Evolutionary conservation across 2,797 vertebrate genomes (phyloP).

Genomic region (Myripristis jacobus): DNA sequence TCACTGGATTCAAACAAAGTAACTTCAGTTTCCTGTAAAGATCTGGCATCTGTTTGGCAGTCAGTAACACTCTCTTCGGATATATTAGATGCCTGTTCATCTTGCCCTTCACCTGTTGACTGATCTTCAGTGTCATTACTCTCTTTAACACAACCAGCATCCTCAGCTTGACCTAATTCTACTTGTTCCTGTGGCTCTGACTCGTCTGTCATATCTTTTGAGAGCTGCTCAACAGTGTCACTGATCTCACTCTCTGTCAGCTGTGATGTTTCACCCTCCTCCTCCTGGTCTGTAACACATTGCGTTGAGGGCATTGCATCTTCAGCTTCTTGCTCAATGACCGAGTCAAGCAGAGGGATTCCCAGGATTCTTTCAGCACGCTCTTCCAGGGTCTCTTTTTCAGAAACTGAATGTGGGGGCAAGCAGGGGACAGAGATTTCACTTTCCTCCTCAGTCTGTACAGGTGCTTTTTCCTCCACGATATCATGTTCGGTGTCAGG

Average conservation of each 20-base stretch:
- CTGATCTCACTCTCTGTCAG: background rate
- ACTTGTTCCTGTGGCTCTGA: constrained; percentile 7
- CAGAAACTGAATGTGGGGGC: constrained; percentile 13
- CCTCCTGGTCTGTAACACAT: constrained; percentile 8
- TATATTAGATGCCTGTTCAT: constrained; percentile 15
- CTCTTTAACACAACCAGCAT: constrained; percentile 18
- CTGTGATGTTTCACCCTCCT: constrained; percentile 6
- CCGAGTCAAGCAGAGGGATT: constrained; percentile 56
- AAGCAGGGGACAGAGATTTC: constrained; percentile 12
- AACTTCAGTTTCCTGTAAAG: constrained; percentile 26
- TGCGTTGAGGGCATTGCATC: background rate
- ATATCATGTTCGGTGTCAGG: constrained; percentile 4
- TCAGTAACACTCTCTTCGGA: constrained; percentile 19
- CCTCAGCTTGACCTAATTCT: constrained; percentile 22
- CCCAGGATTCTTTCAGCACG: constrained; percentile 73
- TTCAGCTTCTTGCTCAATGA: constrained; percentile 27
- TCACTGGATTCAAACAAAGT: background rate
- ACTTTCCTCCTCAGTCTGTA: constrained; percentile 11
- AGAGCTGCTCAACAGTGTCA: constrained; percentile 17
- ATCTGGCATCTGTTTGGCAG: constrained; percentile 14
- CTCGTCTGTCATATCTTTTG: constrained; percentile 27
- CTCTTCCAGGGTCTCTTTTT: constrained; percentile 65
- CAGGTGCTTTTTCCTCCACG: constrained; percentile 22
- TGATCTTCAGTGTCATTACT: constrained; percentile 34
- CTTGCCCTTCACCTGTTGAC: constrained; percentile 13